These are phyloP conservation scores for Macroramphosus scolopax DNA, from an alignment of 2,797 vertebrate species.

Conservation along the genomic window DNA sequence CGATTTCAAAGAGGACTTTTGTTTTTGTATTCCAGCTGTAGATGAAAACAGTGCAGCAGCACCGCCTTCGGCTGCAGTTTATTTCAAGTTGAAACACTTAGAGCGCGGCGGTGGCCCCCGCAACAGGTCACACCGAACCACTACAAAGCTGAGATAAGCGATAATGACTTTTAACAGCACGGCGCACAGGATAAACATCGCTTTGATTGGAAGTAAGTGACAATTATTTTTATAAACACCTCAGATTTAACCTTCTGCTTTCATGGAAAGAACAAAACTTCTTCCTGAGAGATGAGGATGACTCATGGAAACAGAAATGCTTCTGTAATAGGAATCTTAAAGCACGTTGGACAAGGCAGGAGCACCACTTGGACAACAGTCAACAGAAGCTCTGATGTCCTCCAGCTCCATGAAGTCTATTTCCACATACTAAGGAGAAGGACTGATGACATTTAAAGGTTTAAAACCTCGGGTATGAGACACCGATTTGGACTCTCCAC, in stretches of 20 bases:
- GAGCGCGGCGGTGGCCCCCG: slow-evolving; percentile 22
- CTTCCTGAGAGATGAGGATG: slow-evolving; percentile 6
- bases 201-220: slow-evolving; percentile 12
- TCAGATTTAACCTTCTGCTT: neutral
- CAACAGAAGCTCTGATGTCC: slow-evolving; percentile 42
- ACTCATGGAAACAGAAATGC: neutral
- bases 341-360: no score
- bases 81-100: slow-evolving; percentile 43
- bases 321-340: neutral
- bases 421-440: no score
- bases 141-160: slow-evolving; percentile 42
- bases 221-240: slow-evolving; percentile 9
- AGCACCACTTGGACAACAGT: slow-evolving; percentile 29
- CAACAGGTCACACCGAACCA: slow-evolving; percentile 45
- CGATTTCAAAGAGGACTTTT: slow-evolving; percentile 56
- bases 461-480: neutral
- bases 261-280: slow-evolving; percentile 14
- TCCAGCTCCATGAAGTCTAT: no score
- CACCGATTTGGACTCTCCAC: neutral
- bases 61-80: slow-evolving; percentile 28
- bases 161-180: slow-evolving; percentile 31
- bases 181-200: slow-evolving; percentile 32
- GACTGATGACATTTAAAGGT: slow-evolving; percentile 44
- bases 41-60: slow-evolving; percentile 13
- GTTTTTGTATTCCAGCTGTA: slow-evolving; percentile 30